Evolutionary conservation across 2,113 vertebrate genomes (phyloP).

Genomic region (Phodopus roborovskii): DNA sequence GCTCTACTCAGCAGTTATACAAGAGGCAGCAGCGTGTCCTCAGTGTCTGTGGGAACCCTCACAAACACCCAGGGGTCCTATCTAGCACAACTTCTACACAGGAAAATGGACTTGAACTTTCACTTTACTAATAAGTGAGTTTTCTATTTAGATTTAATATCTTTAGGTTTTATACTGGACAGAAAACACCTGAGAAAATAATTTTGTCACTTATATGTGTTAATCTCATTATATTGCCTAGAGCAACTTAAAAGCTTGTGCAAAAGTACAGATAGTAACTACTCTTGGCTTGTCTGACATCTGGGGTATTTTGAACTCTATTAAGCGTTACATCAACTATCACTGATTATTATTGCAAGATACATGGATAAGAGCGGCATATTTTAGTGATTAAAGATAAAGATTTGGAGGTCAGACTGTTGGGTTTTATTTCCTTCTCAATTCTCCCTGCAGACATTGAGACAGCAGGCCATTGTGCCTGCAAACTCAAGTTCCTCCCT

Average conservation of each 20-base stretch:
- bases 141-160: not conserved
- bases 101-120: not conserved
- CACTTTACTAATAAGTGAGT: not conserved
- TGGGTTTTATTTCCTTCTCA: not conserved
- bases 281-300: not conserved
- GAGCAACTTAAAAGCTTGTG: not conserved
- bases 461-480: not conserved
- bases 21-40: not conserved
- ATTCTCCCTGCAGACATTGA: not conserved
- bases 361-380: not conserved
- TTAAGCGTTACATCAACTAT: not conserved
- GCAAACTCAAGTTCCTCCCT: not conserved
- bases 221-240: not conserved
- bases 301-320: not conserved
- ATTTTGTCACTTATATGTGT: not conserved
- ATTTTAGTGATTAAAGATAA: not conserved
- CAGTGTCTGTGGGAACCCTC: too few species aligned
- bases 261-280: not conserved
- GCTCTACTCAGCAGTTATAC: not conserved
- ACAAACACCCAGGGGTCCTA: not conserved
- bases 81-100: not conserved
- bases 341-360: not conserved
- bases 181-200: not conserved
- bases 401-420: not conserved
- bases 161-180: not conserved